Percentiles rank a stretch among this genome's conserved stretches.
Conservation (phyloP, 2,888 invertebrate species). For the Drosophila mimetica region DNA sequence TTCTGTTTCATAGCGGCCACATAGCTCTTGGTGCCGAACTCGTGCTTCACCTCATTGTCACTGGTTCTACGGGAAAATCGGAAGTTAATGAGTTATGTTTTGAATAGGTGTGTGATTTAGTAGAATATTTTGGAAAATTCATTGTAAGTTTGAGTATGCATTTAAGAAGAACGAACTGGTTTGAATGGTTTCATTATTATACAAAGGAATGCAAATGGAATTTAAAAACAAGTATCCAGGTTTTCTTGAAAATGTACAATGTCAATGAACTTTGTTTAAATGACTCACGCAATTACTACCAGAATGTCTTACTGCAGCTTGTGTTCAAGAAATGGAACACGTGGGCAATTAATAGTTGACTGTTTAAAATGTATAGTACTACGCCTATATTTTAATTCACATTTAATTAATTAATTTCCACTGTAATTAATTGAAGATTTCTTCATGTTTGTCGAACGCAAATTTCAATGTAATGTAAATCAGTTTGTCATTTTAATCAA, state of each 20-base stretch:
- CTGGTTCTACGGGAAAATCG: conserved; percentile 15
- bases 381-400: neutral
- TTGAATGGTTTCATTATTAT: no score
- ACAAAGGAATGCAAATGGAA: no score
- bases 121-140: no score
- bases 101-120: no score
- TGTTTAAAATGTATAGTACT: neutral
- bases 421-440: no score
- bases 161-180: no score
- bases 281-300: no score
- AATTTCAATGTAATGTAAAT: no score
- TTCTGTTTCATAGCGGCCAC: conserved; percentile 65
- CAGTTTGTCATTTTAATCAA: neutral
- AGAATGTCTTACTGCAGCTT: neutral
- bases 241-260: neutral
- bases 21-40: conserved; percentile 69
- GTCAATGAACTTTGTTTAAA: neutral
- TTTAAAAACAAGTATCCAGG: no score
- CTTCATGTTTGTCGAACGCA: no score
- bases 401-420: neutral
- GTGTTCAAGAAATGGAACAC: neutral
- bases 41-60: conserved; percentile 66
- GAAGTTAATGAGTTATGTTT: neutral
- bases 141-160: no score
- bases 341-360: neutral